Evolutionary conservation across 2,113 vertebrate genomes (phyloP), one percentile per base, ranked within the genome.

Genomic region (Sardina pilchardus): DNA sequence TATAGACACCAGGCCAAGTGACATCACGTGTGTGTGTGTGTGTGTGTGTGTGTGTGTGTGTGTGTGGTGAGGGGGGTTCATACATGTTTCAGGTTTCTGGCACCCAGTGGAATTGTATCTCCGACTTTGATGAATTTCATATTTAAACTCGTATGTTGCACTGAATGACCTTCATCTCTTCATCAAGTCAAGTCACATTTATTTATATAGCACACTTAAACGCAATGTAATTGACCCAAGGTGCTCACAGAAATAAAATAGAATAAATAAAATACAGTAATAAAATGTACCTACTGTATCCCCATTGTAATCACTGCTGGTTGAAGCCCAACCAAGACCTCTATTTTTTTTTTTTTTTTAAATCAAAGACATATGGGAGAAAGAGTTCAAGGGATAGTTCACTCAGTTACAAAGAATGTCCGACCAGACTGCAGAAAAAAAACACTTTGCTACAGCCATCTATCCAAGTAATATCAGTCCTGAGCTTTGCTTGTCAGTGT

Each of bases 241-340:
- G n/a, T n/a, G n/a, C n/a, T n/a, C n/a, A n/a, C n/a, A n/a, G n/a
- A n/a, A n/a, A n/a, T n/a, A n/a, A n/a, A n/a, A n/a, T n/a, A n/a
- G n/a, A n/a, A n/a, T n/a, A n/a, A n/a, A n/a, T n/a, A n/a, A n/a
- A n/a, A n/a, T n/a, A n/a, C n/a, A n/a, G n/a, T n/a, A n/a, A n/a
- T n/a, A n/a, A n/a, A n/a, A n/a, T n/a, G n/a, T n/a, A n/a, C n/a
- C 6, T 12, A 7, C 12, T 47, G 7, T 47, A 47, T 47, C 45
- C 45, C n/a, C 81, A 83, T 53, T 84, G 43, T 21, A 48, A 3
- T 34, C 50, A 84, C 34, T 81, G 24, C 86, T 87, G 39, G 56
- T 84, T 67, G 39, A 83, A 87, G 44, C 48, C 82, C 42, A 0
- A 47, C 6, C 45, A 47, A 47, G 45, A 47, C 12, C 45, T 47